Conservation (phyloP, 2,797 vertebrate species). For the Mormyrops attenuatus region DNA sequence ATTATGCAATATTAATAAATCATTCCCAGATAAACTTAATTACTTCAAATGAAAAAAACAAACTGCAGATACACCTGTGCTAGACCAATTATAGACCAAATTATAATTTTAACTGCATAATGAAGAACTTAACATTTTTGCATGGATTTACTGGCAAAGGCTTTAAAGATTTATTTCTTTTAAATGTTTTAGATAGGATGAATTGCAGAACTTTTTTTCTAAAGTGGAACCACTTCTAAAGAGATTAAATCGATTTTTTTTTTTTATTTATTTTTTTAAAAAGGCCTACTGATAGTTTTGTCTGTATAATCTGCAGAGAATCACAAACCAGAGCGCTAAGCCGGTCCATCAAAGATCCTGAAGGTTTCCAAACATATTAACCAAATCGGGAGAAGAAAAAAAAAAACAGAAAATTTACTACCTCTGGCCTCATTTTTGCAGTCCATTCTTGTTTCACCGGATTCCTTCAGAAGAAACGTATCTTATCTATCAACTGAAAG, state of each 20-base stretch:
- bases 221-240: not conserved
- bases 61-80: not conserved
- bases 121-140: not conserved
- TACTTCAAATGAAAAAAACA: not conserved
- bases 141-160: not conserved
- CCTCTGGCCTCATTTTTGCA: not conserved
- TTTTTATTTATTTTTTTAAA: not conserved
- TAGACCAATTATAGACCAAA: not conserved
- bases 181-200: not conserved
- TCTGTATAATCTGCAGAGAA: not conserved
- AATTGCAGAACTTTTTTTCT: not conserved
- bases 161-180: not conserved
- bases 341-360: not conserved
- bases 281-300: not conserved
- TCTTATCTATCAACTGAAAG: not conserved
- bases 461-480: not conserved
- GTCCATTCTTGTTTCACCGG: not conserved
- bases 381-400: not conserved
- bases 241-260: not conserved
- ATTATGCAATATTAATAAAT: not conserved
- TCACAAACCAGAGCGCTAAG: not conserved
- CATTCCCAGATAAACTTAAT: not conserved
- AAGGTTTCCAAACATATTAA: not conserved
- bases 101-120: not conserved
- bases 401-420: not conserved